Evolutionary conservation across 2,113 vertebrate species (phyloP), one percentile per base, ranked within the genome.

Genomic region (Penelope pileata): DNA sequence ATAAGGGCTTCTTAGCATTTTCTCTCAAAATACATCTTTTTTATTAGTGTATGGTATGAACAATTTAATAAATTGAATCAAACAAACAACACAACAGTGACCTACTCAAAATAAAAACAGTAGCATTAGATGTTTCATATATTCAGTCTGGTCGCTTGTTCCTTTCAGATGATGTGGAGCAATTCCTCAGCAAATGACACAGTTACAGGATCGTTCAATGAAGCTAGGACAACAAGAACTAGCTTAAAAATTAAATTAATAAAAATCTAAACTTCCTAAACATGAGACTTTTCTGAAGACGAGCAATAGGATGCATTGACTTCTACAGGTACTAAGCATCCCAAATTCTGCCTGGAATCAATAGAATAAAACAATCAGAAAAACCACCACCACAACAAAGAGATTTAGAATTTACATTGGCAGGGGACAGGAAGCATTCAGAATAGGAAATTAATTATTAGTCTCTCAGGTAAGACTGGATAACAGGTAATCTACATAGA

Each of bases 321-420:
- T 92, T 63, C 27, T 47, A 74, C 3, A 59, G 17, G 18, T 77
- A 26, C 59, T 63, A 77, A 83, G n/a, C 6, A 83, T 24, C 16
- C 26, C n/a, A 82, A 73, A 68, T 14, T 50, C n/a, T 64, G 12
- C 53, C 8, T 66, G 30, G 12, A 76, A 38, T 6, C 10, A 45
- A 45, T 1, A 69, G 18, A 81, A 51, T 32, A 4, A 78, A 78
- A 38, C 0, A 0, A 15, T 29, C 8, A 69, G 51, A 4, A 3
- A 45, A 43, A 42, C 34, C 24, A 51, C 26, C 50, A 27, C 26
- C 50, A 54, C 29, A 30, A 24, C n/a, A n/a, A n/a, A n/a, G n/a
- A 34, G 32, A 48, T 23, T 23, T 23, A 48, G 48, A 22, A 34
- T 58, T 34, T 76, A 64, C 23, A 88, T 78, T 62, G 27, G 24